Conservation (phyloP, 2,113 vertebrate species). For the Caranx ignobilis region DNA sequence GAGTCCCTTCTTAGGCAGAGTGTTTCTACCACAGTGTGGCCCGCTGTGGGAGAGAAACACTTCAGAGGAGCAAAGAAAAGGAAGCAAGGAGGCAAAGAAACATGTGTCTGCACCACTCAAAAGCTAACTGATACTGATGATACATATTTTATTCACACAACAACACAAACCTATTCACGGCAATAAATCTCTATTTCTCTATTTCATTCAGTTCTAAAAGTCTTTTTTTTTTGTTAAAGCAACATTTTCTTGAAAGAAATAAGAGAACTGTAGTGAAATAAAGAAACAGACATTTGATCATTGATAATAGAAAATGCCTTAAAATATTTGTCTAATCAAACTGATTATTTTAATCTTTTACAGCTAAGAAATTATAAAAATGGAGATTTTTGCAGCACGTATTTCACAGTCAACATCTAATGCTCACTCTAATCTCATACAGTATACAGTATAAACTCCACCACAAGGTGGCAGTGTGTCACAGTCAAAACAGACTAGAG, state of each 20-base stretch:
- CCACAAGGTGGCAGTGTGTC: conserved; percentile 71
- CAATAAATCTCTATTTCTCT: conserved; percentile 11
- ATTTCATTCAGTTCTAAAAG: background rate
- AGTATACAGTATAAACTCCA: conserved; percentile 1
- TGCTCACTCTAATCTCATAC: background rate
- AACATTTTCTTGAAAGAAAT: background rate
- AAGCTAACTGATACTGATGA: background rate
- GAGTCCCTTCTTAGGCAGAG: conserved; percentile 99
- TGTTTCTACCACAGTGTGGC: conserved; percentile 97
- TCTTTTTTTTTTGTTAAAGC: too few species aligned
- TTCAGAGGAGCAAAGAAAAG: conserved; percentile 79
- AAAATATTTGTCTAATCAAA: too few species aligned
- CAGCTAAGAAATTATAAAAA: background rate
- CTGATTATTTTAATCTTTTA: background rate
- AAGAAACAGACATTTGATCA: background rate
- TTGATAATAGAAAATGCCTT: background rate
- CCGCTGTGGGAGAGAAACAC: conserved; percentile 94
- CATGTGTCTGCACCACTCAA: conserved; percentile 37
- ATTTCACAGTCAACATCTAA: conserved; percentile 13
- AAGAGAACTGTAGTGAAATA: background rate
- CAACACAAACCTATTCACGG: background rate
- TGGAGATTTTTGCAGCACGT: conserved; percentile 40
- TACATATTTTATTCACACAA: background rate
- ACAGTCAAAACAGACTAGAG: conserved; percentile 21
- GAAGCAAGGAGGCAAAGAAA: conserved; percentile 46